phyloP scores from a whole-genome alignment of 92 coral and sea anemone species.

The Porites evermanni region DNA sequence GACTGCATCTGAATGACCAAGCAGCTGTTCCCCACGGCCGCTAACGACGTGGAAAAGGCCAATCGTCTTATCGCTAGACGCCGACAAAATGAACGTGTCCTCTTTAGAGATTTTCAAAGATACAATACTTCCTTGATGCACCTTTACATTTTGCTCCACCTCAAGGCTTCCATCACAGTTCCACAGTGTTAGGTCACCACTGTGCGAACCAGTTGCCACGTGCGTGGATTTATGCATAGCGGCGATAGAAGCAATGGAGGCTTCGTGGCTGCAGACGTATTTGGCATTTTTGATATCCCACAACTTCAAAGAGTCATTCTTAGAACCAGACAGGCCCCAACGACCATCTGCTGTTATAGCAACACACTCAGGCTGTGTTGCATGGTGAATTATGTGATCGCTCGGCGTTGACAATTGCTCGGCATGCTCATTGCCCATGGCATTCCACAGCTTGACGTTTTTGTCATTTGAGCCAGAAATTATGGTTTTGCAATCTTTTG shows the following conservation, averaged over 20 bases:
- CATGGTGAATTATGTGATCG: conserved; percentile 80
- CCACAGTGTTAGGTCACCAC: conserved; percentile 75
- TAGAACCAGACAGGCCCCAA: conserved; percentile 86
- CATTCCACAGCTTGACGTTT: conserved; percentile 83
- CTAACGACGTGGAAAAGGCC: conserved; percentile 43
- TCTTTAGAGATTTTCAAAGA: conserved; percentile 54
- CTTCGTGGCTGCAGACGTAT: conserved; percentile 44
- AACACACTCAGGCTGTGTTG: conserved; percentile 81
- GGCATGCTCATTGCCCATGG: conserved; percentile 68
- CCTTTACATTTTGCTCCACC: conserved; percentile 14
- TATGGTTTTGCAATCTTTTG: conserved; percentile 73
- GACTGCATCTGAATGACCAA: conserved; percentile 72
- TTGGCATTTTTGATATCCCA: conserved; percentile 65
- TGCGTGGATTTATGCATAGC: conserved; percentile 51
- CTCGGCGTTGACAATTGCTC: conserved; percentile 52
- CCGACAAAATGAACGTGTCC: conserved; percentile 60
- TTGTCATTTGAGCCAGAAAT: conserved; percentile 90
- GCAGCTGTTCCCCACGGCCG: conserved; percentile 47
- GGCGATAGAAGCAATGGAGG: conserved; percentile 67
- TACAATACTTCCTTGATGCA: conserved; percentile 59
- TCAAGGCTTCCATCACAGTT: conserved; percentile 47
- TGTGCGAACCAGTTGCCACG: conserved; percentile 83
- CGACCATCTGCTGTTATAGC: conserved; percentile 79
- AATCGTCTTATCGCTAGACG: conserved; percentile 68
- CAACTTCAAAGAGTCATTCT: conserved; percentile 67